phyloP scores from a whole-genome alignment of 2,113 vertebrate species.

The Zosterops borbonicus region DNA sequence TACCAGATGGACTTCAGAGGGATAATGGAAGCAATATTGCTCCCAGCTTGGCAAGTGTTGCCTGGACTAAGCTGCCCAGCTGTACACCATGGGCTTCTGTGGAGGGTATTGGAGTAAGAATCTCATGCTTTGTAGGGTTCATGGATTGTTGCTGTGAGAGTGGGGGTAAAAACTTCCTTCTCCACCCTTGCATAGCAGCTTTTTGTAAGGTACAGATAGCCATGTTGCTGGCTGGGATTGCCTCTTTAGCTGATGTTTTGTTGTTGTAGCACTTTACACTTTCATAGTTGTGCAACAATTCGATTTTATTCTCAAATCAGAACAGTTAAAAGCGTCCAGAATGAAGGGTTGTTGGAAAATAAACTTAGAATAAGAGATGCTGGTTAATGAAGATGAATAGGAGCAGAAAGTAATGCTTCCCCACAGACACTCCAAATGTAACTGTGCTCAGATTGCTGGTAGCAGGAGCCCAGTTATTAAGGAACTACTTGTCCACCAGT shows the following conservation, averaged over 20 bases:
- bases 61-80: background rate
- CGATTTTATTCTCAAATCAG: background rate
- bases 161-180: background rate
- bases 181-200: background rate
- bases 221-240: accelerated
- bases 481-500: background rate
- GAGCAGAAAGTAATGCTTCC: background rate
- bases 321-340: background rate
- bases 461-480: background rate
- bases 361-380: background rate
- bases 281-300: background rate
- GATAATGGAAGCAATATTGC: slow-evolving; percentile 18
- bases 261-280: background rate
- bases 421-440: background rate
- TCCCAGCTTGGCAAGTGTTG: background rate
- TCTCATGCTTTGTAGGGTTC: background rate
- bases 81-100: background rate
- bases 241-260: background rate
- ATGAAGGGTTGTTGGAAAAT: background rate
- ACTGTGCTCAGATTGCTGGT: background rate
- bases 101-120: background rate
- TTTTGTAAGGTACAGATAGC: background rate
- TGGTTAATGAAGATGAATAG: background rate
- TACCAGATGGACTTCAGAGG: slow-evolving; percentile 25
- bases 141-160: background rate